phyloP scores from a whole-genome alignment of 2,113 vertebrate species.

The Condylura cristata region DNA sequence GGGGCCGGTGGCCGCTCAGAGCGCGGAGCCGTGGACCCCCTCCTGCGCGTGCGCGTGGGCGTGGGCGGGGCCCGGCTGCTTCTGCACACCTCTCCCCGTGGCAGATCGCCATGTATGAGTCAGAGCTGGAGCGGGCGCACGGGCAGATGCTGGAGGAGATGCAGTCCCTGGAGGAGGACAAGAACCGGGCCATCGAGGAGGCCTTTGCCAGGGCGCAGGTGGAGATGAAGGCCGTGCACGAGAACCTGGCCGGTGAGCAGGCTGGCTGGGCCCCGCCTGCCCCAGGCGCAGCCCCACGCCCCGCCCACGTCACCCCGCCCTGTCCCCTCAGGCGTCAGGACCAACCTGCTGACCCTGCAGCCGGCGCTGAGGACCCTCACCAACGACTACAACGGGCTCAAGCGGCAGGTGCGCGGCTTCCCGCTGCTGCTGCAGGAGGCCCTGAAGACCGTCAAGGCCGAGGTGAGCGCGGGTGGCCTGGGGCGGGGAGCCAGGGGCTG shows the following conservation, averaged over 20 bases:
- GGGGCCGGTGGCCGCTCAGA: background rate
- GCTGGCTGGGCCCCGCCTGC: fast-evolving
- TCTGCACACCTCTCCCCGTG: fast-evolving
- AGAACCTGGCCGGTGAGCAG: conserved; percentile 94
- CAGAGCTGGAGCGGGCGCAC: conserved; percentile 92
- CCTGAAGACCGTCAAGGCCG: conserved; percentile 89
- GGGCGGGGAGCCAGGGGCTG: too few relatives aligned
- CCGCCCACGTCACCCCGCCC: fast-evolving
- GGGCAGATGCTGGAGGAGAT: conserved; percentile 95
- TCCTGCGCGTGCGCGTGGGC: too few relatives aligned
- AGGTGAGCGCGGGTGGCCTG: conserved; percentile 61
- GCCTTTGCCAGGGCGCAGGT: conserved; percentile 94
- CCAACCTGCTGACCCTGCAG: conserved; percentile 95
- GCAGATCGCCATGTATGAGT: conserved; percentile 93
- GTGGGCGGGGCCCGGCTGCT: background rate
- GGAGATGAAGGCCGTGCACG: conserved; percentile 97
- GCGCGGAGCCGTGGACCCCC: fast-evolving
- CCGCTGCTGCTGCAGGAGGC: conserved; percentile 94
- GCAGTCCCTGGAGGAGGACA: conserved; percentile 96
- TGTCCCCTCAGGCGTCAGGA: conserved; percentile 89
- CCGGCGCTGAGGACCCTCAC: conserved; percentile 95
- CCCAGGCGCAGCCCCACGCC: fast-evolving
- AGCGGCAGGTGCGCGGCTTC: conserved; percentile 95
- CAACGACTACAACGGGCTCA: conserved; percentile 95
- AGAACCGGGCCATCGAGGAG: conserved; percentile 95